These are phyloP conservation scores for Eciton burchellii DNA, from an alignment of 1,140 invertebrate genomes.

Conservation along the genomic window DNA sequence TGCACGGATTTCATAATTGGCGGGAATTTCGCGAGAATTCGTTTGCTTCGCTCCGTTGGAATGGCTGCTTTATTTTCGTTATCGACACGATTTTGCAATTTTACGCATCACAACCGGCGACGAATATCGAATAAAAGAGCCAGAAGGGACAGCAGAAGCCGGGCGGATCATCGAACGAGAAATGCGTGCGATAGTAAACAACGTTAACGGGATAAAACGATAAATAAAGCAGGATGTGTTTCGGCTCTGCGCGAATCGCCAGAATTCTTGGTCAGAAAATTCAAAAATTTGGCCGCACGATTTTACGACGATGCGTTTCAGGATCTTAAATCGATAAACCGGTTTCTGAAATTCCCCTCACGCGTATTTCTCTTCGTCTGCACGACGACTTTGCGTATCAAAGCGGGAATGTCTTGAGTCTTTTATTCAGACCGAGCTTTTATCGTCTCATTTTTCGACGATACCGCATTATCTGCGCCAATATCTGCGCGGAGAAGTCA, in stretches of 20 bases:
- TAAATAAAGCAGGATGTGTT: slow-evolving; percentile 17
- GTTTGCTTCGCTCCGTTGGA: slow-evolving; percentile 26
- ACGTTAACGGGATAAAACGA: slow-evolving; percentile 49
- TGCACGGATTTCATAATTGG: slow-evolving; percentile 51
- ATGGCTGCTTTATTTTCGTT: slow-evolving; percentile 40
- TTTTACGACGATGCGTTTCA: neutral
- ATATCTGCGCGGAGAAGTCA: neutral
- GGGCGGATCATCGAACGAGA: slow-evolving; percentile 38
- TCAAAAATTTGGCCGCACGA: slow-evolving; percentile 10
- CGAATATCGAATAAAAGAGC: slow-evolving; percentile 46
- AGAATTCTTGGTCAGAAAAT: slow-evolving; percentile 19
- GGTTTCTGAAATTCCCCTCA: slow-evolving; percentile 14
- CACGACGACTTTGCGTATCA: slow-evolving; percentile 5
- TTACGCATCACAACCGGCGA: neutral
- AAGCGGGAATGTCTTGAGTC: slow-evolving; percentile 54
- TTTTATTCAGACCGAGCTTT: slow-evolving; percentile 39
- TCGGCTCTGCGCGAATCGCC: slow-evolving; percentile 6
- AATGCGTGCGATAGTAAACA: slow-evolving; percentile 35
- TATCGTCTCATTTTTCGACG: slow-evolving; percentile 58
- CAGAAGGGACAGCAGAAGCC: neutral
- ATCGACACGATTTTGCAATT: slow-evolving; percentile 44
- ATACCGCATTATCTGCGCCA: neutral
- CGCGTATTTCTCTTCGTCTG: slow-evolving; percentile 28
- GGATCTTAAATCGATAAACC: slow-evolving; percentile 32
- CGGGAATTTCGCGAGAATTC: slow-evolving; percentile 42